Conservation (phyloP, 2,888 invertebrate genomes). For the Hartigia nigra region DNA sequence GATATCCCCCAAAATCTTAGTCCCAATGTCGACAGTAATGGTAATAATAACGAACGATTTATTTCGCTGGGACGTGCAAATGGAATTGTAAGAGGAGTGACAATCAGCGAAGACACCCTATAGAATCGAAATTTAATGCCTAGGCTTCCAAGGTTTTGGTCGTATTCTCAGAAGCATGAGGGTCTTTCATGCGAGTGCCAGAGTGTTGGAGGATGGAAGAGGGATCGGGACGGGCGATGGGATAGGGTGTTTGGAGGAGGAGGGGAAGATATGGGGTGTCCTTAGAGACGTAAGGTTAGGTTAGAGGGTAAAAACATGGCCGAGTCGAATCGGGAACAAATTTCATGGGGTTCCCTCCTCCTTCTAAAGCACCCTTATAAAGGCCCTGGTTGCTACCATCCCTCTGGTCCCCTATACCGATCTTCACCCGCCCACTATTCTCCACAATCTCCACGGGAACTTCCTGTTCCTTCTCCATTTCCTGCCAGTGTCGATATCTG, state of each 20-base stretch:
- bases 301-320: background rate
- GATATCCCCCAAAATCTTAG: background rate
- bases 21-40: background rate
- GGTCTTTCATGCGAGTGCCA: background rate
- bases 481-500: conserved; percentile 18
- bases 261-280: background rate
- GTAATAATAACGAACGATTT: background rate
- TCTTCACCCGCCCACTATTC: background rate
- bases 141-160: background rate
- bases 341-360: background rate
- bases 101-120: background rate
- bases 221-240: background rate
- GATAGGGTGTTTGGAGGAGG: no score
- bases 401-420: conserved; percentile 1
- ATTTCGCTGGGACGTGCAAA: background rate
- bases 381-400: background rate
- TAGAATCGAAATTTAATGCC: background rate
- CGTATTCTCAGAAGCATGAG: background rate
- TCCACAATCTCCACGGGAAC: background rate
- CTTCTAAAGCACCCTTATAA: background rate
- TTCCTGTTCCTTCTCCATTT: background rate
- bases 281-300: background rate
- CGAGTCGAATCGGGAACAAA: conserved; percentile 6
- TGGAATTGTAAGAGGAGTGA: background rate
- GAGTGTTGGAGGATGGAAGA: background rate